A percentile compares a stretch with the other conserved stretches of the same genome.
Conservation (phyloP, 2,113 vertebrate genomes). For the Suricata suricatta region DNA sequence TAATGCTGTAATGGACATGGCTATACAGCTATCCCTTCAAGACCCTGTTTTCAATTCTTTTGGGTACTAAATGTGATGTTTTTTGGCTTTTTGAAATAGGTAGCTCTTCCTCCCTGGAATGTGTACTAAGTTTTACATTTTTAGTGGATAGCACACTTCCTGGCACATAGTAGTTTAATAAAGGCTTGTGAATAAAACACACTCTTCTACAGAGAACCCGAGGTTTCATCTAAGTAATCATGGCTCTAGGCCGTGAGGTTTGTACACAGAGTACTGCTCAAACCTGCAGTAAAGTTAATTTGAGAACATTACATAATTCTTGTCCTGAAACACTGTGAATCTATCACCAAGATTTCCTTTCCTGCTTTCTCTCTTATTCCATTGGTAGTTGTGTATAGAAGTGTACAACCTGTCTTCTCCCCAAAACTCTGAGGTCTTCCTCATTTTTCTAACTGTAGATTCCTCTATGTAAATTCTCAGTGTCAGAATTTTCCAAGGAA, state of each 20-base stretch:
- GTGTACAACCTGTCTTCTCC: not conserved
- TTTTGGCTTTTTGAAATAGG: not conserved
- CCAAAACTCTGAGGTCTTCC: not conserved
- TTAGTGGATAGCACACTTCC: not conserved
- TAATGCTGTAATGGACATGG: not conserved
- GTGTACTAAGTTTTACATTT: not conserved
- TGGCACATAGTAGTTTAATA: not conserved
- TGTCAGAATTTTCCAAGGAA: constrained; percentile 12
- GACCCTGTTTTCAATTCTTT: not conserved
- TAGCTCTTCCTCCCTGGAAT: not conserved
- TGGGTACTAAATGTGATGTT: not conserved
- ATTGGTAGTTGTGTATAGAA: not conserved
- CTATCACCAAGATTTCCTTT: not conserved
- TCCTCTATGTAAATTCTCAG: constrained; percentile 36
- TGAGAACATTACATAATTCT: not conserved
- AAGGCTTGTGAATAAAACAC: not conserved
- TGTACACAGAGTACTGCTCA: not conserved
- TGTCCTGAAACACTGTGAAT: not conserved
- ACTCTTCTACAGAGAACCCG: not conserved
- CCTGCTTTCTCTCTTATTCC: not conserved
- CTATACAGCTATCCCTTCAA: not conserved
- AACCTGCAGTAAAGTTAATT: not conserved
- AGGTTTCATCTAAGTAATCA: not conserved
- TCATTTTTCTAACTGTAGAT: constrained; percentile 9
- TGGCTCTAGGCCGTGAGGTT: not conserved